Conservation (phyloP, 2,113 vertebrate species). For the Megalops atlanticus region DNA sequence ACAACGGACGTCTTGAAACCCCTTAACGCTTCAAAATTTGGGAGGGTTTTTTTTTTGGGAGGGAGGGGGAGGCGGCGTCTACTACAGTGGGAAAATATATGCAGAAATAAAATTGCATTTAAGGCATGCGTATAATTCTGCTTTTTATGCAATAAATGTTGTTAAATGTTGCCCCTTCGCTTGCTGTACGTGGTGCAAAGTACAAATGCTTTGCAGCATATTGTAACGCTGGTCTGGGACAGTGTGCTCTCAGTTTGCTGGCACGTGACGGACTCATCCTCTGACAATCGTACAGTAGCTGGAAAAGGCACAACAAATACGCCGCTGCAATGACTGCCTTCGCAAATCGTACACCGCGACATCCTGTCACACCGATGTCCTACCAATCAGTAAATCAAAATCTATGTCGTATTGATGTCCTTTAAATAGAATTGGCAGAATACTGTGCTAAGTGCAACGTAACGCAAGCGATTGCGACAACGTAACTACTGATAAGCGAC, state of each 20-base stretch:
- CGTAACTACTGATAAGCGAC: not conserved
- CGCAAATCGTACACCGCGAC: not conserved
- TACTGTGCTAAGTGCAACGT: not conserved
- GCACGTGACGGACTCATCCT: conserved; percentile 9
- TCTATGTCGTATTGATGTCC: not conserved
- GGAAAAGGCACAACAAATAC: not conserved
- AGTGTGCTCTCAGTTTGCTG: not conserved
- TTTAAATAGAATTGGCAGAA: not conserved
- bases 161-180: not conserved
- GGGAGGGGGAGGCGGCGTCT: not conserved
- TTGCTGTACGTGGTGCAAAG: conserved; percentile 33
- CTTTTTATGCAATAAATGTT: not conserved
- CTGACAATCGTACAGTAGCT: not conserved
- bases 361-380: not conserved
- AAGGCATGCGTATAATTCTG: not conserved
- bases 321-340: not conserved
- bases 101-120: not conserved
- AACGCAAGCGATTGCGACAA: not conserved
- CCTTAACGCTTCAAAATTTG: not conserved
- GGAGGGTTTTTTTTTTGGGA: not conserved
- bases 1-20: not conserved
- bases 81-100: not conserved
- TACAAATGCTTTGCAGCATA: conserved; percentile 18
- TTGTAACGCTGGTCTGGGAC: not conserved
- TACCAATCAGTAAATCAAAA: not conserved